Evolutionary conservation across 2,113 vertebrate genomes (phyloP), one percentile per base, ranked within the genome.

Genomic region (Microcebus tavaratra): DNA sequence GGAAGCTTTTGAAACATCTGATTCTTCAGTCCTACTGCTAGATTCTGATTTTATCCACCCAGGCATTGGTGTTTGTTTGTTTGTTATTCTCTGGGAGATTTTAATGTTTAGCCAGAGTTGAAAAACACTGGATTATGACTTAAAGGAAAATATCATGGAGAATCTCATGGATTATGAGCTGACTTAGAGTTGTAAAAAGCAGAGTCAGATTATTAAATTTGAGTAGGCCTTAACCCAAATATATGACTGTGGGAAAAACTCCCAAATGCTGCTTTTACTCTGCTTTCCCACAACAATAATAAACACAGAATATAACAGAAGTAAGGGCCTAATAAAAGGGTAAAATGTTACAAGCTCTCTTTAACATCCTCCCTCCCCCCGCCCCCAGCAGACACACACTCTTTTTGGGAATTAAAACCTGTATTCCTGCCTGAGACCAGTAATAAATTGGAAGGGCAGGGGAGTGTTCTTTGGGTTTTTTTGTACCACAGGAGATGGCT

Each of bases 141-240:
- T 88, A 88, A 87, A 96, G 48, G 42, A 92, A 96, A 96, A 20
- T 93, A 78, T 50, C 59, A 50, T n/a, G 39, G 67, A 83, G 21
- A 90, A 81, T 67, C 70, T 70, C 45, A 72, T 63, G 42, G 63
- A 72, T 80, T 92, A 84, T 87, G 21, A 96, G 84, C 53, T 84
- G 17, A n/a, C 79, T 91, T 87, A 45, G n/a, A 94, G 59, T 45
- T 92, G 31, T 50, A 61, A 83, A 93, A 59, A 85, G 17, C 25
- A 90, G 68, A 59, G 20, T 81, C 45, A 92, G 14, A 80, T 86
- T 67, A 31, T 86, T 75, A 63, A 79, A 91, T 95, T 8, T 93
- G 27, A 93, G 73, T 82, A 50, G 29, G 20, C 90, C 75, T 94
- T 95, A 68, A 86, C 48, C 50, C 75, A 91, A 82, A 95, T 87